Percentiles rank a stretch among this genome's conserved stretches.
Evolutionary conservation across 2,113 vertebrate species (phyloP).

Genomic region (Erythrocercus mccallii): DNA sequence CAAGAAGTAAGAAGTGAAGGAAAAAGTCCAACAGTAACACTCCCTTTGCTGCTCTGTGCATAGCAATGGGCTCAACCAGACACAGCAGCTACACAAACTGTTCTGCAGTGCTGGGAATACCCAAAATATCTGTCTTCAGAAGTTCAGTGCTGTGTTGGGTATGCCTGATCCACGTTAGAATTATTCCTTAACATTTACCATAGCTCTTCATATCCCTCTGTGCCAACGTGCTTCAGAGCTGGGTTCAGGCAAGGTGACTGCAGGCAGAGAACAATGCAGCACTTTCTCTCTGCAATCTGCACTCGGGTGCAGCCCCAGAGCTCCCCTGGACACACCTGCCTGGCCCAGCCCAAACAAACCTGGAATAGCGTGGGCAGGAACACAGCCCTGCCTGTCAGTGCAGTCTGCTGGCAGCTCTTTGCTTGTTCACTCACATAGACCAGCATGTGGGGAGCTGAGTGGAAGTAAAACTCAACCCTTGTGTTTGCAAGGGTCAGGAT

Average conservation of each 20-base stretch:
- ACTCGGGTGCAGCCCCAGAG: neutral
- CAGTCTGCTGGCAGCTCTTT: neutral
- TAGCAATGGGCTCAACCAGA: neutral
- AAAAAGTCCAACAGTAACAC: neutral
- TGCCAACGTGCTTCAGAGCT: accelerated
- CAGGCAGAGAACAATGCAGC: neutral
- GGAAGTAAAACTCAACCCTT: neutral
- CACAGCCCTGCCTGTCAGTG: neutral
- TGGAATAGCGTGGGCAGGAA: neutral
- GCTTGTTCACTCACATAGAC: neutral
- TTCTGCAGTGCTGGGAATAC: neutral
- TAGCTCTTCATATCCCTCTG: neutral
- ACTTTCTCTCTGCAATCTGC: neutral
- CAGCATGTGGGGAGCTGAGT: neutral
- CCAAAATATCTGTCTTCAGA: neutral
- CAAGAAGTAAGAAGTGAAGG: neutral
- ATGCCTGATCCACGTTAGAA: neutral
- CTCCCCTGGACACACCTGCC: neutral
- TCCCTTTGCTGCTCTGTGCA: neutral
- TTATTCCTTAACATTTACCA: neutral
- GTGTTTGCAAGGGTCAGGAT: neutral
- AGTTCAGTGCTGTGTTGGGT: neutral
- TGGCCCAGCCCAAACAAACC: neutral
- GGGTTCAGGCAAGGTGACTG: neutral
- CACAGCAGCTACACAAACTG: neutral